Base-by-base conservation (phyloP, 2,888 invertebrate genomes). In the Falcaria lacertinaria region DNA sequence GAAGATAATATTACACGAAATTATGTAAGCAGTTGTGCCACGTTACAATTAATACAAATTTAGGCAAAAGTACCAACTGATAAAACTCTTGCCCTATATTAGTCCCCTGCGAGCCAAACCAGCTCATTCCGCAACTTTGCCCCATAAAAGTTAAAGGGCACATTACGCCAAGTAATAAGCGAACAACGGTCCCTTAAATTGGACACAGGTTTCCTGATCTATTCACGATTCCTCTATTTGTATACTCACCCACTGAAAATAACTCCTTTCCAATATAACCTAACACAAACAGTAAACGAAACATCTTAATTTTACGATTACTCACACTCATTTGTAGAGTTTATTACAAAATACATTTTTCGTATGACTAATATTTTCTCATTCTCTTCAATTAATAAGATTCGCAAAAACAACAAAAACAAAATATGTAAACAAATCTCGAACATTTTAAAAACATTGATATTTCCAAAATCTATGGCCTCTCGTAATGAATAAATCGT, bases 81-180 rank as follows among this genome's bases (percentile, higher is more conserved):
- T 84, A 83, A 85, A 85, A 83, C 79, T 80, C 69, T 56, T 64
- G 70, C 67, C 77, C 71, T 77, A 80, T 74, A 80, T 86, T 79
- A 81, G 77, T 77, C 83, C 79, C 80, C 52, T 54, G 69, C 53
- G 74, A 64, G 64, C 54, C 49, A 45, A 57, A 48, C 55, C 63
- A 60, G 65, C 69, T 78, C 78, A 79, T 84, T 86, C 68, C 75
- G 53, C 65, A 88, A 88, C 80, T 88, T 86, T 64, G 57, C 50
- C 68, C 80, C 85, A 83, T 88, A 88, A 89, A 88, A 88, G 86
- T 85, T 87, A 87, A 85, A 84, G 86, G 82, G 78, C 76, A 78
- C 85, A 84, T 87, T 88, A 88, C 76, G 70, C 72, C 78, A 80
- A 85, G 85, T 84, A 87, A 86, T 86, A 84, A 80, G 77, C 74